Percentiles rank a stretch among this genome's conserved stretches.
Conservation (phyloP, 2,797 vertebrate genomes). For the Cheirogaleus major region DNA sequence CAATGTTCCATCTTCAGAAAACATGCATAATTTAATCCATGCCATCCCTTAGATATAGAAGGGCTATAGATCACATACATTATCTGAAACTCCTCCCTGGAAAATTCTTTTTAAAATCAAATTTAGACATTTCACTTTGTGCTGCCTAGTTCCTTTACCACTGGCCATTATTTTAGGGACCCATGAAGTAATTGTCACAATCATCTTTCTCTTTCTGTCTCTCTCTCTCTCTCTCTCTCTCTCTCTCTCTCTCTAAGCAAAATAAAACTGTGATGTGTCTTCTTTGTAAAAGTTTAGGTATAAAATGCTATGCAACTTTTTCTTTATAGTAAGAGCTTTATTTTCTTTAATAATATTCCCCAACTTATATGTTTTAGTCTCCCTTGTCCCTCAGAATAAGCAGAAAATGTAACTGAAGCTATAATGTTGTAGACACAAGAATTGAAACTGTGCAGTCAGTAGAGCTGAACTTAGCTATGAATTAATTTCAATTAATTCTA, state of each 20-base stretch:
- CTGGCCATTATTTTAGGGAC: slow-evolving; percentile 72
- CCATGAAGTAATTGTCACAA: slow-evolving; percentile 70
- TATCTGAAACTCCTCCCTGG: slow-evolving; percentile 54
- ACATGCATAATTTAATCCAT: slow-evolving; percentile 41
- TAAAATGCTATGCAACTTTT: slow-evolving; percentile 82
- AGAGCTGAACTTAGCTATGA: slow-evolving; percentile 52
- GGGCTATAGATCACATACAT: slow-evolving; percentile 75
- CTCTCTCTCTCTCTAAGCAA: slow-evolving; percentile 45
- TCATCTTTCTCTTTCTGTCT: slow-evolving; percentile 54
- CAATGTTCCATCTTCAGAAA: not conserved
- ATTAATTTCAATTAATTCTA: slow-evolving; percentile 70
- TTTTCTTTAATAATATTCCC: slow-evolving; percentile 72
- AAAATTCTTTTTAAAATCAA: slow-evolving; percentile 61
- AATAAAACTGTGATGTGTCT: slow-evolving; percentile 82
- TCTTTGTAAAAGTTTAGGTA: slow-evolving; percentile 82
- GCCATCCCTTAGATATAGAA: slow-evolving; percentile 72
- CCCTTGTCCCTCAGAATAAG: slow-evolving; percentile 68
- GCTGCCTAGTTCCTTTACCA: slow-evolving; percentile 74
- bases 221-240: slow-evolving; percentile 56
- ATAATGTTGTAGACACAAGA: slow-evolving; percentile 49
- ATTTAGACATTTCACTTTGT: slow-evolving; percentile 75
- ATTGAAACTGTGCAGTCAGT: slow-evolving; percentile 51
- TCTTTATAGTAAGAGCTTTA: slow-evolving; percentile 77
- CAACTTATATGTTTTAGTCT: slow-evolving; percentile 67
- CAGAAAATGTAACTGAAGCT: slow-evolving; percentile 65